These are phyloP conservation scores for Carassius carassius DNA, from an alignment of 2,113 vertebrate genomes.

Conservation along the genomic window DNA sequence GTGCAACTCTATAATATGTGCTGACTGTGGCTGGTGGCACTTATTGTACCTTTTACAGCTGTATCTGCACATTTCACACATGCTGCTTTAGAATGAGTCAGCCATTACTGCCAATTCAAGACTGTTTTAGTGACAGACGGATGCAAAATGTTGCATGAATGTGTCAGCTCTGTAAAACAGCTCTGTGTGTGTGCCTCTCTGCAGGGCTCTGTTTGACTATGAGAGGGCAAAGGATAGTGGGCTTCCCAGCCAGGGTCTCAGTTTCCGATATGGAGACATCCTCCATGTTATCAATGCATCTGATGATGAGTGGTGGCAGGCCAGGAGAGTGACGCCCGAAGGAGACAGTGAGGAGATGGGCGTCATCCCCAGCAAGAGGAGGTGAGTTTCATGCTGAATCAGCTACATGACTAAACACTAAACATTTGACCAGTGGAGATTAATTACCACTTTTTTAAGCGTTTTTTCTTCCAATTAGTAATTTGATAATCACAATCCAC, in stretches of 20 bases:
- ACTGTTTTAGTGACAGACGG: conserved; percentile 36
- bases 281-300: conserved; percentile 96
- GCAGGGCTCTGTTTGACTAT: conserved; percentile 95
- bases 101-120: conserved; percentile 31
- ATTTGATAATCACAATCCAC: background rate
- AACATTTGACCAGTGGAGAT: background rate
- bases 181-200: background rate
- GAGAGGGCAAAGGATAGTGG: conserved; percentile 96
- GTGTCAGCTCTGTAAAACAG: background rate
- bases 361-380: conserved; percentile 94
- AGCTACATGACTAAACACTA: background rate
- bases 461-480: background rate
- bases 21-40: background rate
- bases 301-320: conserved; percentile 98
- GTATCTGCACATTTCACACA: background rate
- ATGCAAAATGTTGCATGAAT: background rate
- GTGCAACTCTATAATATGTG: background rate
- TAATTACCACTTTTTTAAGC: background rate
- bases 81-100: conserved; percentile 22
- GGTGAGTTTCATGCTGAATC: conserved; percentile 71
- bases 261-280: conserved; percentile 94
- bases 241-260: conserved; percentile 95
- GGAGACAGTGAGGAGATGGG: conserved; percentile 98
- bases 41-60: background rate
- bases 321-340: conserved; percentile 84